phyloP scores from a whole-genome alignment of 53 echinoderm and acorn worm species.

The Holothuria leucospilota region DNA sequence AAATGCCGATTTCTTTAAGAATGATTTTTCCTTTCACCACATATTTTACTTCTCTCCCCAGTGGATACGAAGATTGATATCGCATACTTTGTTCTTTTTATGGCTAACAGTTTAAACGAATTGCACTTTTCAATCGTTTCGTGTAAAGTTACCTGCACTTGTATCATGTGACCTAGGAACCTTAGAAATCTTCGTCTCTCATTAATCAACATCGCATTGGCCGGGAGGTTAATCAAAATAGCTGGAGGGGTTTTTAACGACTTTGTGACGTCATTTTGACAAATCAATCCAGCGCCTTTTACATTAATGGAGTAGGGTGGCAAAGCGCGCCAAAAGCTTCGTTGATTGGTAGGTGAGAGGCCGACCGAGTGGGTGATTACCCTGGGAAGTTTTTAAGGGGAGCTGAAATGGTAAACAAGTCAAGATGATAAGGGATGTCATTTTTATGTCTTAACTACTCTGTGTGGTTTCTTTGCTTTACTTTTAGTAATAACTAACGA shows the following conservation, averaged over 20 bases:
- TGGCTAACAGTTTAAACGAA: constrained; percentile 25
- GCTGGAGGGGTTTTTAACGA: constrained; percentile 43
- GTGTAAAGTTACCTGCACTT: constrained; percentile 20
- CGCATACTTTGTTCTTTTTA: background rate
- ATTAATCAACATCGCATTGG: constrained; percentile 9
- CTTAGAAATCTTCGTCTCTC: background rate
- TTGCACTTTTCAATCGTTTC: constrained; percentile 31
- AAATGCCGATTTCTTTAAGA: too few relatives aligned
- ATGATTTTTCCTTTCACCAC: too few relatives aligned
- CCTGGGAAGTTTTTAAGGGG: too few relatives aligned
- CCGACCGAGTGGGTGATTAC: too few relatives aligned
- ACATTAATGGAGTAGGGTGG: constrained; percentile 32
- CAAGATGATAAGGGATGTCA: too few relatives aligned
- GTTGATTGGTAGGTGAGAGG: too few relatives aligned
- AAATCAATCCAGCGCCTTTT: constrained; percentile 32
- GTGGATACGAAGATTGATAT: too few relatives aligned
- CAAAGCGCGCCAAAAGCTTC: constrained; percentile 20
- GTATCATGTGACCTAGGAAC: background rate
- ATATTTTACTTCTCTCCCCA: too few relatives aligned
- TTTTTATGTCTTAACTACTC: too few relatives aligned
- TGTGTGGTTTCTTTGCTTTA: too few relatives aligned
- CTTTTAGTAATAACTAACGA: too few relatives aligned
- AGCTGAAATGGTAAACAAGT: too few relatives aligned
- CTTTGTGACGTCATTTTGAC: constrained; percentile 42
- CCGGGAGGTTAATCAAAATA: constrained; percentile 40